These are phyloP conservation scores for Drosophila imparisetae DNA, from an alignment of 2,888 invertebrate genomes.

Conservation along the genomic window DNA sequence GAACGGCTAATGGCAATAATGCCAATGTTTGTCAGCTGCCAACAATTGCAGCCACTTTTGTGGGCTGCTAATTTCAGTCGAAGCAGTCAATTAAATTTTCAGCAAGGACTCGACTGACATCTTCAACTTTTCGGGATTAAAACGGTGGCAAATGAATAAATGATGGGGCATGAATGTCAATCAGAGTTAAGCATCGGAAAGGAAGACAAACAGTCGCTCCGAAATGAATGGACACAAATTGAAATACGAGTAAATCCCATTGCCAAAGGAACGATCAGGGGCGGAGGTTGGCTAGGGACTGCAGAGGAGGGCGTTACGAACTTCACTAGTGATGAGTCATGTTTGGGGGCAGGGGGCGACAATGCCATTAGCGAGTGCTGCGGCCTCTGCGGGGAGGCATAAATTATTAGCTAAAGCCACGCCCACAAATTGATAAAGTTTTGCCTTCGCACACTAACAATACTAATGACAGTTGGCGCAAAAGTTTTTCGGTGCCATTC, in stretches of 20 bases:
- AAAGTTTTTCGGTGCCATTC: constrained; percentile 57
- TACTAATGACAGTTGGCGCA: constrained; percentile 77
- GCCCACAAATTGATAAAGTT: constrained; percentile 81
- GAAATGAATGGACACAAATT: constrained; percentile 52
- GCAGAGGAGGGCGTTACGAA: constrained; percentile 23
- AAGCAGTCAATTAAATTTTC: constrained; percentile 61
- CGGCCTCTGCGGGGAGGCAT: constrained; percentile 46
- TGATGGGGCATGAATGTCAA: constrained; percentile 80
- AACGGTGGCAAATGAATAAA: constrained; percentile 72
- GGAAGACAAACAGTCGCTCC: constrained; percentile 75
- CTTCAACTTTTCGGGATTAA: constrained; percentile 62
- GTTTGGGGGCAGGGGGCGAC: constrained; percentile 22
- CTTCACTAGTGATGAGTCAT: constrained; percentile 61
- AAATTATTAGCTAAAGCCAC: constrained; percentile 71
- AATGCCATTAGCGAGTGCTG: constrained; percentile 43
- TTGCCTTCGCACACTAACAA: constrained; percentile 58
- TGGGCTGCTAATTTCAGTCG: constrained; percentile 54
- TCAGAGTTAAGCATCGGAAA: constrained; percentile 74
- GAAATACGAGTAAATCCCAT: constrained; percentile 45
- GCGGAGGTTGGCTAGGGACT: neutral
- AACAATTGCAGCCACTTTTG: constrained; percentile 60
- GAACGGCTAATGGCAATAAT: constrained; percentile 38
- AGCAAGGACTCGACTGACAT: constrained; percentile 31
- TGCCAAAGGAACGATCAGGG: neutral
- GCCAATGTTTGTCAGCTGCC: constrained; percentile 61